phyloP scores from a whole-genome alignment of 2,797 vertebrate genomes.

The Peromyscus melanophrys region DNA sequence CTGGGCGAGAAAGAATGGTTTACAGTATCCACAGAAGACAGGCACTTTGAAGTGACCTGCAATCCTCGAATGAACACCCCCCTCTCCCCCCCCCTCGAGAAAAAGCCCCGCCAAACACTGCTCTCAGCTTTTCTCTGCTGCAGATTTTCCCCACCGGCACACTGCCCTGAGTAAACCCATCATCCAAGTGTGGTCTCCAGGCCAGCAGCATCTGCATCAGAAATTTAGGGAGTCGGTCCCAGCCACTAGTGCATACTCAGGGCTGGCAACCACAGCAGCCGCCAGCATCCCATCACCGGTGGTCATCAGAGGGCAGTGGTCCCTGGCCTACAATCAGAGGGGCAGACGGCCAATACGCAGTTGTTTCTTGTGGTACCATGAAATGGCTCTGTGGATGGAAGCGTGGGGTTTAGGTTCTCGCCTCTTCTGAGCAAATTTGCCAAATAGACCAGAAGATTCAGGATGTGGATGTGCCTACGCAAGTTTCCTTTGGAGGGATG shows the following conservation, averaged over 20 bases:
- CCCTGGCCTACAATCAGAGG: background rate
- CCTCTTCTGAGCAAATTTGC: constrained; percentile 27
- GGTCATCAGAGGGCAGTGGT: background rate
- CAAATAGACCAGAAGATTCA: background rate
- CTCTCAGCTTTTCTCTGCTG: background rate
- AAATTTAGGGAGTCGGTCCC: background rate
- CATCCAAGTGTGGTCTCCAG: background rate
- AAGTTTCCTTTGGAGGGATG: background rate
- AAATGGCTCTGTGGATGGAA: constrained; percentile 16
- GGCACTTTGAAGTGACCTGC: background rate
- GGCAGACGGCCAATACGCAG: background rate
- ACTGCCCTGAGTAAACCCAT: background rate
- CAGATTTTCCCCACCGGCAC: background rate
- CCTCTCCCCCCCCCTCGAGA: no score
- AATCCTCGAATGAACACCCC: background rate
- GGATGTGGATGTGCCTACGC: background rate
- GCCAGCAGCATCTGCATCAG: background rate
- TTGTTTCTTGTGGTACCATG: background rate
- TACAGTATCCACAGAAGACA: background rate
- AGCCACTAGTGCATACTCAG: background rate
- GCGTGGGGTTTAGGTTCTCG: background rate
- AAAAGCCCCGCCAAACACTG: background rate
- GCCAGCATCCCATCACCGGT: background rate
- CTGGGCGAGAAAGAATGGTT: constrained; percentile 25
- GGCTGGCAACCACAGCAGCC: background rate